Conservation (phyloP, 2,797 vertebrate species). For the Paguma larvata region DNA sequence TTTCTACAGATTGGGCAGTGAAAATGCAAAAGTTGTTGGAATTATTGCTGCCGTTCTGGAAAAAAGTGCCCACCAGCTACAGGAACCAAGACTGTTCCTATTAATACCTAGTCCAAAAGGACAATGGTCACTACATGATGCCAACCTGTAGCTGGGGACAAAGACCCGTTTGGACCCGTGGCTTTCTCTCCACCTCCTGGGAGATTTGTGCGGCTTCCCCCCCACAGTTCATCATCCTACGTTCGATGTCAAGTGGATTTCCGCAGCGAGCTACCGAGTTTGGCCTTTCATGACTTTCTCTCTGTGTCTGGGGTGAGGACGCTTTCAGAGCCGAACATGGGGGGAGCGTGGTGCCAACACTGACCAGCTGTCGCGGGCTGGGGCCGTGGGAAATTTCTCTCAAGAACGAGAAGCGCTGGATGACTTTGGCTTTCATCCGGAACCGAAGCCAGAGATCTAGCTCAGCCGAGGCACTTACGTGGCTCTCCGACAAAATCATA, state of each 20-base stretch:
- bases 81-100: neutral
- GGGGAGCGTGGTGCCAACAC: neutral
- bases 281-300: neutral
- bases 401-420: neutral
- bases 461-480: neutral
- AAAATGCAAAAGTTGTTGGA: neutral
- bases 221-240: fast-evolving
- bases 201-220: fast-evolving
- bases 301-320: neutral
- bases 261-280: neutral
- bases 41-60: neutral
- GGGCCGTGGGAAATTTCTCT: neutral
- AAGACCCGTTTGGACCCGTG: neutral
- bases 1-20: neutral
- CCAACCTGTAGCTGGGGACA: neutral
- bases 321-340: neutral
- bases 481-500: neutral
- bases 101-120: neutral
- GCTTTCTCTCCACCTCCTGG: neutral
- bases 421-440: neutral
- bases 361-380: neutral
- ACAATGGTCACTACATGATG: neutral
- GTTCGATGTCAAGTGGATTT: fast-evolving
- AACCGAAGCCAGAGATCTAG: neutral
- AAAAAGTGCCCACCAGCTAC: neutral